These are phyloP conservation scores for Microtus pennsylvanicus DNA, from an alignment of 2,113 vertebrate genomes.

Conservation along the genomic window DNA sequence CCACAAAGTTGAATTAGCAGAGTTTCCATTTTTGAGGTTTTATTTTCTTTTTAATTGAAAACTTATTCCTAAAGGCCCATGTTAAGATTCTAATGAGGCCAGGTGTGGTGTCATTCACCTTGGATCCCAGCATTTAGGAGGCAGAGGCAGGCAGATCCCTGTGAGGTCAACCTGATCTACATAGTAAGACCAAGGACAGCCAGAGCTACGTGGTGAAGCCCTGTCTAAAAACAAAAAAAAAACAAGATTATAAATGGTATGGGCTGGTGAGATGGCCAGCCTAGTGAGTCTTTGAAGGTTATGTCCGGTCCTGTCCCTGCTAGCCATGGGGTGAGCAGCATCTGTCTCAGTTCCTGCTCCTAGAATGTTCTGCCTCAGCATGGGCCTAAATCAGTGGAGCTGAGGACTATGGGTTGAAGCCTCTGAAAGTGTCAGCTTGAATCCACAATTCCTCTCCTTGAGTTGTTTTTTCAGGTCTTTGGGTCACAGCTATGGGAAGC, in stretches of 20 bases:
- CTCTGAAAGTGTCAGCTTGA: neutral
- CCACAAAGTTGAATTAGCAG: conserved; percentile 7
- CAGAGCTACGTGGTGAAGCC: neutral
- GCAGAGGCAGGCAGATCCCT: neutral
- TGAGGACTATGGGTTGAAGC: neutral
- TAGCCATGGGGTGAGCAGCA: neutral
- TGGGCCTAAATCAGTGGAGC: neutral
- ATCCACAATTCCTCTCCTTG: neutral
- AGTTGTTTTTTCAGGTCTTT: neutral
- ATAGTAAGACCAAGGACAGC: neutral
- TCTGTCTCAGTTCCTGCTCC: neutral
- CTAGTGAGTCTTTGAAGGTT: neutral
- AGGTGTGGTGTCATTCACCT: neutral
- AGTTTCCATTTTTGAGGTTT: conserved; percentile 17
- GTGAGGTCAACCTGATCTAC: neutral
- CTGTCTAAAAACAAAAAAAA: neutral
- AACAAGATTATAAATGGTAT: neutral
- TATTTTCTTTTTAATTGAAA: conserved; percentile 35
- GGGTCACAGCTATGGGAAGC: neutral
- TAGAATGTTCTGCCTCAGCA: neutral
- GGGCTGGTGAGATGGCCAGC: neutral
- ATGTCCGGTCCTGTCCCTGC: neutral
- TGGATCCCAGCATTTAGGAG: neutral
- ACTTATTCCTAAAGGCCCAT: neutral
- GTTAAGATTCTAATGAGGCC: neutral